Evolutionary conservation across 1,140 invertebrate species (phyloP).

Genomic region (Drosophila obscura): DNA sequence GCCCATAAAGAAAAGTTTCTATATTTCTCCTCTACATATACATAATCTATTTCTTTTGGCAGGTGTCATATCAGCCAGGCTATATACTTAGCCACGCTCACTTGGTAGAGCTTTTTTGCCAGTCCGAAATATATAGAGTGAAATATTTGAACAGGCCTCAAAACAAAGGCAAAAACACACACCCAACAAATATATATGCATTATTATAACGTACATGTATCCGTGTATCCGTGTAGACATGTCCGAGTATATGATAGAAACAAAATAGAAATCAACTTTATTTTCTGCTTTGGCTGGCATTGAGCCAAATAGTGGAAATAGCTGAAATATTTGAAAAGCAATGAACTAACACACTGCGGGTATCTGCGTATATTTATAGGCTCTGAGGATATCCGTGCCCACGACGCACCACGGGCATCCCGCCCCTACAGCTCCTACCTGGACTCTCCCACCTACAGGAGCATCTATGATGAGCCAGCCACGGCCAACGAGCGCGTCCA

Average conservation of each 20-base stretch:
- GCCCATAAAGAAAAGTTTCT: slow-evolving; percentile 25
- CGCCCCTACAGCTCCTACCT: slow-evolving; percentile 85
- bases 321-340: slow-evolving; percentile 57
- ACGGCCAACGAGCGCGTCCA: slow-evolving; percentile 92
- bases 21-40: slow-evolving; percentile 8
- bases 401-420: slow-evolving; percentile 85
- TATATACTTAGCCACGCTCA: slow-evolving; percentile 27
- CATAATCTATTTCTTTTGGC: slow-evolving; percentile 66
- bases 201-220: slow-evolving; percentile 2
- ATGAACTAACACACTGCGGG: slow-evolving; percentile 47
- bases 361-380: slow-evolving; percentile 85
- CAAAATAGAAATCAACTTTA: slow-evolving; percentile 68
- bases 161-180: slow-evolving; percentile 61
- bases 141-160: slow-evolving; percentile 68
- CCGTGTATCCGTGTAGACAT: slow-evolving; percentile 7
- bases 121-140: slow-evolving; percentile 50
- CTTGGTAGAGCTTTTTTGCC: slow-evolving; percentile 44
- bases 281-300: slow-evolving; percentile 51
- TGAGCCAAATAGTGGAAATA: slow-evolving; percentile 70
- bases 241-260: slow-evolving; percentile 40
- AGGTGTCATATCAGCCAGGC: slow-evolving; percentile 69
- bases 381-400: slow-evolving; percentile 94
- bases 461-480: slow-evolving; percentile 92
- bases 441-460: slow-evolving; percentile 87
- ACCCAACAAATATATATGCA: slow-evolving; percentile 27